Percentiles rank a stretch among this genome's conserved stretches.
Conservation (phyloP, 2,888 invertebrate genomes). For the Elegia similella region DNA sequence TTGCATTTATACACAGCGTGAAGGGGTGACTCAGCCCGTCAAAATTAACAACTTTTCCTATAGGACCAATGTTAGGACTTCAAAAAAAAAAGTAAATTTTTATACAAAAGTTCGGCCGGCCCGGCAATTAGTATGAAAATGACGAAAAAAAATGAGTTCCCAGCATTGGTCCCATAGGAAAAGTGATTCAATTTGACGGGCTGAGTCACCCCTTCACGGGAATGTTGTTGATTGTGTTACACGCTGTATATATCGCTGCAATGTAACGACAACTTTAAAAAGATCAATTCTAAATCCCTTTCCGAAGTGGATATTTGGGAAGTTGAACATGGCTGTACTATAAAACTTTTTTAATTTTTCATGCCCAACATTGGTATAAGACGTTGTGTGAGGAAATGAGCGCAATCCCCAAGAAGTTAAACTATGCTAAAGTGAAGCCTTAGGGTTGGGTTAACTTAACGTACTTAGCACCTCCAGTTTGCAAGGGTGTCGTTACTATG, state of each 20-base stretch:
- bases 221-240: too few species aligned
- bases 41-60: too few species aligned
- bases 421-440: neutral
- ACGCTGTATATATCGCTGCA: neutral
- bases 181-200: too few species aligned
- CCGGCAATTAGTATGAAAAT: too few species aligned
- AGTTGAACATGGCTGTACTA: slow-evolving; percentile 5
- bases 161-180: too few species aligned
- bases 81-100: too few species aligned
- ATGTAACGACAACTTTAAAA: neutral
- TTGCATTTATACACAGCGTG: too few species aligned
- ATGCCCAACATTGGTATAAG: slow-evolving; percentile 29
- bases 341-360: slow-evolving; percentile 49
- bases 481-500: neutral
- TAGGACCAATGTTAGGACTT: too few species aligned
- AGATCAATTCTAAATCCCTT: slow-evolving; percentile 10
- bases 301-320: slow-evolving; percentile 14
- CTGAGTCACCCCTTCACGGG: too few species aligned
- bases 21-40: too few species aligned
- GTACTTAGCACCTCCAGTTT: neutral
- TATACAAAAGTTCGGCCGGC: too few species aligned
- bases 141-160: too few species aligned
- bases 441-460: neutral
- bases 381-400: slow-evolving; percentile 12
- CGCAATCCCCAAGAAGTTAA: neutral